Evolutionary conservation across 1,140 invertebrate species (phyloP).

Genomic region (Parapsyche elsis): DNA sequence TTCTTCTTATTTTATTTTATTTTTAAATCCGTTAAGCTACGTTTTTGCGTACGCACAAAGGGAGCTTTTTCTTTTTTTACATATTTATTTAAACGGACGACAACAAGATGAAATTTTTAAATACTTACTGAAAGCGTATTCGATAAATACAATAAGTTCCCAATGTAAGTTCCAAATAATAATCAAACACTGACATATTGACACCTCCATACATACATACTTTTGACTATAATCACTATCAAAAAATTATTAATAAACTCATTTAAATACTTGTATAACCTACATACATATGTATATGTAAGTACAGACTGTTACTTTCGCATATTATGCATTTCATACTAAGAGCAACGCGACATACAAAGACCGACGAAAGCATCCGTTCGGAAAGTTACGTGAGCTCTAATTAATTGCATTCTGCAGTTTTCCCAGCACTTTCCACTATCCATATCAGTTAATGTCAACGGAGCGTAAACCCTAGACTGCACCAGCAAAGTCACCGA

Average conservation of each 20-base stretch:
- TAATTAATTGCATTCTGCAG: conserved; percentile 41
- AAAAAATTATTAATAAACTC: too few species aligned
- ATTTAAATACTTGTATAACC: too few species aligned
- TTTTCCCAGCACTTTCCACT: conserved; percentile 23
- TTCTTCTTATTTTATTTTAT: neutral
- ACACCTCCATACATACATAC: too few species aligned
- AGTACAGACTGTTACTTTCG: too few species aligned
- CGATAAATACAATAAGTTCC: too few species aligned
- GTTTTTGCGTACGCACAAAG: neutral
- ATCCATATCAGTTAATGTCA: conserved; percentile 31
- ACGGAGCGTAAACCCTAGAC: neutral
- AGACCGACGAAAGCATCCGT: neutral
- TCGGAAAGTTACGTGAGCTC: neutral
- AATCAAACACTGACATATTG: too few species aligned
- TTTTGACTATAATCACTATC: too few species aligned
- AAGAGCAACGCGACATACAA: neutral
- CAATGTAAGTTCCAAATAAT: too few species aligned
- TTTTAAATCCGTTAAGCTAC: conserved; percentile 13
- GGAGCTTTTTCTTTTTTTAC: neutral
- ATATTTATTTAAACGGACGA: neutral
- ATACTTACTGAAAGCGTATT: neutral
- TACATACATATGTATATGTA: too few species aligned
- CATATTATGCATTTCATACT: too few species aligned
- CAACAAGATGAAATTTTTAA: neutral
- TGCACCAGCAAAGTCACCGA: too few species aligned